Evolutionary conservation across 1,140 invertebrate species (phyloP), one percentile per base, ranked within the genome.

Genomic region (Bilobella aurantiaca): DNA sequence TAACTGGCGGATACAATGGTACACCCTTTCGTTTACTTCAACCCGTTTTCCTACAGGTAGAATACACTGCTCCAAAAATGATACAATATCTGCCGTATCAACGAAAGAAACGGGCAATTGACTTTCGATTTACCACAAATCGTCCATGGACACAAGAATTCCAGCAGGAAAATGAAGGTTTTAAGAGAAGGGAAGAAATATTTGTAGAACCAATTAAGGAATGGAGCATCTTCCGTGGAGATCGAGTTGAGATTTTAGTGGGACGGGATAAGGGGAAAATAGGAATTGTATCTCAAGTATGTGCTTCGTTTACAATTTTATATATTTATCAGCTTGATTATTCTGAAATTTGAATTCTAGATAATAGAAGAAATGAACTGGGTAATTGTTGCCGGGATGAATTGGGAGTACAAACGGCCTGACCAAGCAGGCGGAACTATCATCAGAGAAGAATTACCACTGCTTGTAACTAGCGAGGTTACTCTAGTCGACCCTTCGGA

Each of bases 181-280:
- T n/a, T n/a, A 78, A 72, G n/a, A 14, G 29, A 23, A 16, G 23
- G 14, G 63, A 72, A 0, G 74, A 78, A 0, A 80, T 87, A 42
- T 85, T 85, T 71, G 73, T 94, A 0, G 88, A 93, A 76, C 91
- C 92, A 5, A 81, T 95, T 34, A 84, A 83, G 77, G 81, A 92
- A 67, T 93, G 88, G 87, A 82, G 79, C 65, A 86, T 85, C 75
- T 96, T 87, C 76, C 83, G 87, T 72, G 93, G 93, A 47, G 93
- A 96, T 79, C 80, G 88, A 66, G 91, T 85, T 73, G 87, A 97
- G 81, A 78, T 98, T 30, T 80, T 98, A 76, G 82, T 84, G n/a
- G 96, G 96, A 0, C 85, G 83, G 75, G 96, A 99, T 77, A 96
- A 94, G 78, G 95, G 95, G 21, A 97, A 96, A 78, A 90, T 93